Evolutionary conservation across 2,113 vertebrate genomes (phyloP).

Genomic region (Pluvialis apricaria): DNA sequence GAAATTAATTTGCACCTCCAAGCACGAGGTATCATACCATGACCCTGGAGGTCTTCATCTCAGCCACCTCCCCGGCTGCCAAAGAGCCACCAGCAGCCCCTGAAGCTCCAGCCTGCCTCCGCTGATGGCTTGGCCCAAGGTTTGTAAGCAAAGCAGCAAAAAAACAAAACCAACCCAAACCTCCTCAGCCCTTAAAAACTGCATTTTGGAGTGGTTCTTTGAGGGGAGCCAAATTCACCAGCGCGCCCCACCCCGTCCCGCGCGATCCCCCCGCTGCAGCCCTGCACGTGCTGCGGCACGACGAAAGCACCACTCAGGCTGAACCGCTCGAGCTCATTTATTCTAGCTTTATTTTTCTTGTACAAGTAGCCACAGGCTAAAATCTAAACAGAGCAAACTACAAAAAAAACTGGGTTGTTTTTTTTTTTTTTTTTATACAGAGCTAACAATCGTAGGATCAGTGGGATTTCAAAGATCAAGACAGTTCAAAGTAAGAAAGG

Average conservation of each 20-base stretch:
- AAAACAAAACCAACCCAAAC: not conserved
- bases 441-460: constrained; percentile 59
- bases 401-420: constrained; percentile 34
- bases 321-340: constrained; percentile 23
- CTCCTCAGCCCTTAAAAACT: not conserved
- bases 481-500: constrained; percentile 46
- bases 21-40: not conserved
- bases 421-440: constrained; percentile 38
- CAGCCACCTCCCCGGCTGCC: not conserved
- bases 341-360: constrained; percentile 62
- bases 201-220: not conserved
- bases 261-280: too few relatives aligned
- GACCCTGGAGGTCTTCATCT: not conserved
- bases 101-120: rapidly evolving
- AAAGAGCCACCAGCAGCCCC: not conserved
- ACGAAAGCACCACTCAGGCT: not conserved
- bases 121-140: not conserved
- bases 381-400: constrained; percentile 69
- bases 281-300: too few relatives aligned
- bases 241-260: too few relatives aligned
- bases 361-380: constrained; percentile 72
- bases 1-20: not conserved
- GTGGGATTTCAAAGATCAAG: constrained; percentile 59
- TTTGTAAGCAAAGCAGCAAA: not conserved
- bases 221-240: too few relatives aligned